Base-by-base conservation (phyloP, 2,888 invertebrate species). In the Caenorhabditis sulstoni region DNA sequence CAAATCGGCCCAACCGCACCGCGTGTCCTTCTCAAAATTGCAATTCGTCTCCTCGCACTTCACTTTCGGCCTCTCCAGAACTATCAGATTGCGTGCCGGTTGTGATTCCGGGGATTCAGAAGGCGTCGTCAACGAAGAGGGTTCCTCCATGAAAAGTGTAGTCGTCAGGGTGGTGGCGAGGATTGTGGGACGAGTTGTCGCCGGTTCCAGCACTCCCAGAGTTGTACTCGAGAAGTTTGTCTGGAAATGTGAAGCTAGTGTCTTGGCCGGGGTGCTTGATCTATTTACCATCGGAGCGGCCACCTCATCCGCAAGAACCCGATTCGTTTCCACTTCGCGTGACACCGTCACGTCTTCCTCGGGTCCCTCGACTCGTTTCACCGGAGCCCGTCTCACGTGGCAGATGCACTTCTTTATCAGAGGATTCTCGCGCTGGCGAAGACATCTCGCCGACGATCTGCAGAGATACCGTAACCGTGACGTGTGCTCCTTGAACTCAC, bases 1-100 rank as follows among this genome's bases (percentile, higher is more conserved):
- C 39, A 86, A 57, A 75, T 86, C 85, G 1, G 82, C 79, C 86
- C 86, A 86, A 47, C 85, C 67, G 49, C 79, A 79, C 23, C 67
- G 67, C 7, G 79, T 79, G n/a, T 73, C 66, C 53, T 79, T 73
- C 23, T 79, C 79, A 20, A 79, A 79, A 52, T 62, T 73, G 57
- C 79, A 79, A 45, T 57, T 67, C 0, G 65, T 73, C 49, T 73
- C 79, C 35, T 62, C 62, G 37, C 79, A 79, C 35, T 65, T 73
- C 0, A 57, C 18, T 18, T 41, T 58, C 12, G 55, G 47, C 14
- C 23, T 45, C 16, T 64, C 49, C 29, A 73, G 44, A 20, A 73
- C 50, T 44, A 73, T 58, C 41, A 73, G 12, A 23, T 65, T 49
- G 7, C 55, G 39, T 12, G 55, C 53, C n/a, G 62, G 47, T 11